A percentile compares a stretch with the other conserved stretches of the same genome.
phyloP scores from a whole-genome alignment of 92 coral and sea anemone species.

The Phenganax marumi region DNA sequence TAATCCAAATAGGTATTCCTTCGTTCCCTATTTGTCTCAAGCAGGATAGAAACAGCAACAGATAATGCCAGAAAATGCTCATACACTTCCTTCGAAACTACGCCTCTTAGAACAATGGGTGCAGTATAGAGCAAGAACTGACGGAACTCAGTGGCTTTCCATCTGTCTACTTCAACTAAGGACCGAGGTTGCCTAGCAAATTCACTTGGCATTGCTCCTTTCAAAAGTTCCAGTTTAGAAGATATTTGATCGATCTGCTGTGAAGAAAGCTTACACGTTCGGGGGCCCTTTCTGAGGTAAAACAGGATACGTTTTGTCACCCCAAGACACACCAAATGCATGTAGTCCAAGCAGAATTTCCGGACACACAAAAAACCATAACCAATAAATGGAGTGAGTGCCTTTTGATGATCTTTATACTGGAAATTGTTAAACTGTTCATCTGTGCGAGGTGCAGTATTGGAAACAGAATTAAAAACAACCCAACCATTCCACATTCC shows the following conservation, averaged over 20 bases:
- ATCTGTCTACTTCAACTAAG: not conserved
- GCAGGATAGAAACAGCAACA: not conserved
- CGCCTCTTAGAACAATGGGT: not conserved
- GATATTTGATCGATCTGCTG: not conserved
- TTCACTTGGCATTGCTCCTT: not conserved
- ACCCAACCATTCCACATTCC: conserved; percentile 10
- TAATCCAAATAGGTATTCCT: not conserved
- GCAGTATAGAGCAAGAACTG: not conserved
- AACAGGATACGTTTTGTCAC: not conserved
- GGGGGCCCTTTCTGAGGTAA: not conserved
- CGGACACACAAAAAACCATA: not conserved
- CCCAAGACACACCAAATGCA: not conserved
- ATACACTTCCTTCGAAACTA: not conserved
- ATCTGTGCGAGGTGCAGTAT: not conserved
- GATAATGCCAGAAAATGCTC: not conserved
- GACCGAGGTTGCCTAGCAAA: conserved; percentile 4
- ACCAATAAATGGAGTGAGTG: not conserved
- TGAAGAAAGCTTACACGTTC: not conserved
- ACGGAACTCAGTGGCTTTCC: conserved; percentile 1
- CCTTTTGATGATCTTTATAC: conserved; percentile 2
- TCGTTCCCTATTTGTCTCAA: not conserved
- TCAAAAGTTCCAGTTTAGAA: not conserved
- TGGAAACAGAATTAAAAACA: not conserved
- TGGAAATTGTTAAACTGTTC: not conserved
- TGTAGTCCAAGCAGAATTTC: not conserved